Evolutionary conservation across 2,888 invertebrate species (phyloP), one percentile per base, ranked within the genome.

Genomic region (Amorpha juglandis): DNA sequence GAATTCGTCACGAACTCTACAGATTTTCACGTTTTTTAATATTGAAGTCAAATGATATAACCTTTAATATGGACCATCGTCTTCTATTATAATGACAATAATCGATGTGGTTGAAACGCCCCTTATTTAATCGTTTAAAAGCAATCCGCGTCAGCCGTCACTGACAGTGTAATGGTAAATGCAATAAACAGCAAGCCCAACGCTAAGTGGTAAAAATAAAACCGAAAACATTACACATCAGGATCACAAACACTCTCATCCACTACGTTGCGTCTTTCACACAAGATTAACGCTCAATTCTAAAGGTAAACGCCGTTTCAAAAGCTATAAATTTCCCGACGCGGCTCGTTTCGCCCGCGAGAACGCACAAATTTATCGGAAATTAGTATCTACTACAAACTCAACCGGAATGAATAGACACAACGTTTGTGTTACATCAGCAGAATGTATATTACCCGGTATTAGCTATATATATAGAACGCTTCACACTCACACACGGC

Each of bases 201-300:
- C 53, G 52, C 63, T 47, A 27, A 63, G 52, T 52, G 33, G 63
- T 66, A 63, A 66, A 66, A 66, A 66, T 66, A 66, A 66, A 66
- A 63, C 62, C 35, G 45, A 62, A 70, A 70, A 68, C 71, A 67
- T 69, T 69, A 71, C 69, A 74, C 72, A 76, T 76, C 75, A 74
- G 78, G 80, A 82, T 83, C 79, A 74, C 78, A 77, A 78, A 78
- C 76, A 73, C 76, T 73, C 76, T 71, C 79, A 78, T 84, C 76
- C 74, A 71, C 75, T 77, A 80, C 81, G 79, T 73, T 79, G 83
- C 85, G 82, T 82, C 87, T 87, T 90, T 91, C 86, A 91, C 90
- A 89, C 88, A 89, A 91, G 90, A 91, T 92, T 91, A 91, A 90
- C 90, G 88, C 90, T 83, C 88, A 86, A 89, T 90, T 90, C 89